Evolutionary conservation across 53 echinoderm and acorn worm species (phyloP).

Genomic region (Mesocentrotus franciscanus): DNA sequence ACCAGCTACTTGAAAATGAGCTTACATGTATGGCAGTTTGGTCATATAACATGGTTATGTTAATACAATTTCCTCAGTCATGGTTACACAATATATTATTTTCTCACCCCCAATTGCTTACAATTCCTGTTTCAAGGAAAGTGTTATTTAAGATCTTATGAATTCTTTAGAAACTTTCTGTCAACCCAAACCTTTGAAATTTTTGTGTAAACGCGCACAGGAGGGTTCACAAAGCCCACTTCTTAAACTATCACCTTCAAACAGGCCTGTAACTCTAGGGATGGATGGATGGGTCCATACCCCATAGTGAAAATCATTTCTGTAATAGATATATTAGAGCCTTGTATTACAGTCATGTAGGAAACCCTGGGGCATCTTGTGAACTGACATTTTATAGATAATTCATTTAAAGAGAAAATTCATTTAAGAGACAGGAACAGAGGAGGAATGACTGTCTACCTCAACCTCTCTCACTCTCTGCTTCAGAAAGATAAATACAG

Average conservation of each 20-base stretch:
- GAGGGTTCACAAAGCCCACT: neutral
- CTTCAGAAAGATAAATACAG: neutral
- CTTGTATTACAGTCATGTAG: neutral
- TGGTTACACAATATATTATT: no score
- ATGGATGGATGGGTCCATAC: neutral
- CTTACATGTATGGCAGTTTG: no score
- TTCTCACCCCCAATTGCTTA: neutral
- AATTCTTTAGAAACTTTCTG: no score
- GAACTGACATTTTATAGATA: neutral
- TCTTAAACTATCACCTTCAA: neutral
- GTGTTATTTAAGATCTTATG: neutral
- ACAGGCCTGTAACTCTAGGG: neutral
- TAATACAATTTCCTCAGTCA: no score
- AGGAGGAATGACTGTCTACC: neutral
- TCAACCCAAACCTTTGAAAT: neutral
- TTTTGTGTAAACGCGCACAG: neutral
- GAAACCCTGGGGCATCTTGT: neutral
- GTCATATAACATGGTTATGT: no score
- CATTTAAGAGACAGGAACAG: neutral
- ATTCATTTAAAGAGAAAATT: neutral
- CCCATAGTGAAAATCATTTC: neutral
- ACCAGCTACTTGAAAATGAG: no score
- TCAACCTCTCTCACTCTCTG: neutral
- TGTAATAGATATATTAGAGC: neutral
- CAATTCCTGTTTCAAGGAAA: neutral